Evolutionary conservation across 2,888 invertebrate species (phyloP), one percentile per base, ranked within the genome.

Genomic region (Yponomeuta cagnagella): DNA sequence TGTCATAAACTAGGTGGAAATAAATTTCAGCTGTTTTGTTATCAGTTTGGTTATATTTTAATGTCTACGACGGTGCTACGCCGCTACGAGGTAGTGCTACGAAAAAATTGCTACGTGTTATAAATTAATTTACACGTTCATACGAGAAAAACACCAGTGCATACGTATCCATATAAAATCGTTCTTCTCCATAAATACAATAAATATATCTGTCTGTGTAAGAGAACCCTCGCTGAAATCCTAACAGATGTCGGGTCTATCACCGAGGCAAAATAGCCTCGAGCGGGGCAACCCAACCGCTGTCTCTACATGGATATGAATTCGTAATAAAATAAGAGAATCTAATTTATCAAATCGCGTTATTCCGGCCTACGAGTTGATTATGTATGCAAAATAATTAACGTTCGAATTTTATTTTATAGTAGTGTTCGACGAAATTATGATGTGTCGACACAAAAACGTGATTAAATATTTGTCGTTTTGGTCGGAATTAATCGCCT

Each of bases 41-140:
- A 15, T 15, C 12, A 4, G 52, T 58, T 58, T 58, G 6, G 52
- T 33, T 12, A 65, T 12, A 23, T 10, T 31, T 23, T 31, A 30
- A 10, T 30, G 65, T 65, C 65, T 65, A 65, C 65, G 65, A 65
- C 5, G 10, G 10, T 65, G 65, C 65, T 65, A 65, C 65, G 65
- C 64, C 65, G 65, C 65, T 65, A 65, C 65, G 65, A 65, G 10
- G 33, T 3, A 31, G 6, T 30, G 65, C 65, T 65, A 30, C 65
- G 65, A 33, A 64, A 65, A 65, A 30, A 33, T 1, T 65, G 30
- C 65, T 65, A 65, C 31, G 64, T 2, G 15, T n/a, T n/a, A 64
- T 4, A 64, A 64, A 64, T 30, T 64, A 1, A 64, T 67, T 67
- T 67, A 43, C 43, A 43, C 43, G 8, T 23, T 23, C 23, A 5